A percentile compares a stretch with the other conserved stretches of the same genome.
Evolutionary conservation across 2,888 invertebrate species (phyloP).

Genomic region (Sinopyrophorus schimmeli): DNA sequence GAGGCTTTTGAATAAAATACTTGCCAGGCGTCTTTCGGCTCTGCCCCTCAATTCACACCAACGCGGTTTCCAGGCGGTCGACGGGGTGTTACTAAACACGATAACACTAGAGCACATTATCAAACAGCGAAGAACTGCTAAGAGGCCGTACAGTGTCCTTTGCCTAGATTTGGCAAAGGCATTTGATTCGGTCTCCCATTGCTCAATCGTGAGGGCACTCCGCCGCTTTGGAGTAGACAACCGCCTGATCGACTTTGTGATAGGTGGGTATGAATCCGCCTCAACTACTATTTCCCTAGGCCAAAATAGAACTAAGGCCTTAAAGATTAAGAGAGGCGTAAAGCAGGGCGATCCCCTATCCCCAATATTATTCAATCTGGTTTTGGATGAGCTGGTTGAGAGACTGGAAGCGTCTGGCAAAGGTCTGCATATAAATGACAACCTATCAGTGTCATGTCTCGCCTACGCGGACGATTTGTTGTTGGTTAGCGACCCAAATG

Average conservation of each 20-base stretch:
- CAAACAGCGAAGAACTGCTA: not conserved
- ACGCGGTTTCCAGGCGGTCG: slow-evolving; percentile 1
- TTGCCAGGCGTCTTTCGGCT: not conserved
- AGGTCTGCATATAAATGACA: not conserved
- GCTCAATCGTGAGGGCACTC: slow-evolving; percentile 2
- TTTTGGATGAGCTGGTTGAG: slow-evolving; percentile 21
- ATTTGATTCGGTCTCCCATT: slow-evolving; percentile 28
- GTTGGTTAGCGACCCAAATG: slow-evolving; percentile 1
- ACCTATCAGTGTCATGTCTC: slow-evolving; percentile 4
- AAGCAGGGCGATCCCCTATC: slow-evolving; percentile 30
- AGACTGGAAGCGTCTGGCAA: slow-evolving; percentile 4
- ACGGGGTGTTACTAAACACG: slow-evolving; percentile 4
- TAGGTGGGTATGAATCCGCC: not conserved
- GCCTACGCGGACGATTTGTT: slow-evolving; percentile 23
- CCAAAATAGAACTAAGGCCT: not conserved
- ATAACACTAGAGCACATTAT: not conserved
- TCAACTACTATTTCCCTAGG: slow-evolving; percentile 10
- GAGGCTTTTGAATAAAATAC: slow-evolving; percentile 1
- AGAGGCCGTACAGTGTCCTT: slow-evolving; percentile 12
- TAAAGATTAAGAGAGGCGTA: slow-evolving; percentile 17
- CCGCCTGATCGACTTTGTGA: not conserved
- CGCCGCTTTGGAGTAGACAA: slow-evolving; percentile 11
- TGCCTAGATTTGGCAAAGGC: slow-evolving; percentile 29
- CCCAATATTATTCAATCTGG: slow-evolving; percentile 23
- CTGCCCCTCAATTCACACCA: not conserved